Evolutionary conservation across 2,888 invertebrate species (phyloP), one percentile per base, ranked within the genome.

Genomic region (Tiliacea aurago): DNA sequence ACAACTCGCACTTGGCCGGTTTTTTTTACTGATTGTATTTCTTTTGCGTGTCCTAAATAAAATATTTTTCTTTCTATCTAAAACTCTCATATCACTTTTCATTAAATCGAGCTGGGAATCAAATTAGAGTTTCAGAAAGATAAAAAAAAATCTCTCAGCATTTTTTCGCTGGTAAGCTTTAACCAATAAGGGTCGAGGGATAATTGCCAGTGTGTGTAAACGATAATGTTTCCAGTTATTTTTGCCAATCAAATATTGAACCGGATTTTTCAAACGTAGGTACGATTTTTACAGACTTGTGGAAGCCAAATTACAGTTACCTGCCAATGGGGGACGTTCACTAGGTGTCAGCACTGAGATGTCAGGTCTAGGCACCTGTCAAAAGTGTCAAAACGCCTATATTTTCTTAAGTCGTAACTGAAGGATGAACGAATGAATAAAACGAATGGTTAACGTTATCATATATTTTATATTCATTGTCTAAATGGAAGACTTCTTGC

Each of bases 181-280:
- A 61, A 56, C 65, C 76, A 78, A 66, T 76, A 71, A 59, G 69
- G 83, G 78, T 81, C 70, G 64, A 15, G 62, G 66, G 74, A 75
- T 81, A 83, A 85, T 85, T 75, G 74, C 55, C 58, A 74, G 69
- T 69, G 68, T 56, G 45, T 41, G 28, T 59, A 53, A 69, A 73
- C 64, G 20, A 68, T 72, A 76, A 70, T 70, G 59, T 64, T 58
- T 3, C 20, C 20, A 59, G 56, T 72, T 69, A 63, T 73, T 73
- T 73, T 72, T 64, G n/a, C 53, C 9, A n/a, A 65, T 65, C 13
- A 13, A 65, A 49, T 55, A 55, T 64, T 18, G 11, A 33, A 20
- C 13, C 2, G 4, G 1, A 28, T 51, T 58, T 58, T 51, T 28
- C n/a, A 4, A 45, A 37, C n/a, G 10, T 49, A 37, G 23, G 11